Conservation (phyloP, 2,113 vertebrate genomes). For the Bubo bubo region DNA sequence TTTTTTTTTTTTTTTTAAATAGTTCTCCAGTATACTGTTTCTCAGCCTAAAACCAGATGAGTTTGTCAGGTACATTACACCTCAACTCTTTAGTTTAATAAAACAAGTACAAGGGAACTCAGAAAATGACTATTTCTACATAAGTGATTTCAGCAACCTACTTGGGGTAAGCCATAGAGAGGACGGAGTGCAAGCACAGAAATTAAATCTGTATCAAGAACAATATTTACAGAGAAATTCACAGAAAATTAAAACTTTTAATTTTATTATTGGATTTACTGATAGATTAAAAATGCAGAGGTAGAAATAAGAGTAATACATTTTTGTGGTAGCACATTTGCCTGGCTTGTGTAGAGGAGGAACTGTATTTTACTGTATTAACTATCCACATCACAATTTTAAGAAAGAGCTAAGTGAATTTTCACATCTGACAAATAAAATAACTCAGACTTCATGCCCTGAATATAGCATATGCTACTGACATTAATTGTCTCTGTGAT, state of each 20-base stretch:
- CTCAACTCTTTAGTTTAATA: neutral
- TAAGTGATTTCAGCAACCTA: neutral
- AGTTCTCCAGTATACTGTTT: neutral
- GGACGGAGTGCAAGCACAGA: neutral
- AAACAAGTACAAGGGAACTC: neutral
- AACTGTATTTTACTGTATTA: neutral
- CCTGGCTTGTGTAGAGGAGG: neutral
- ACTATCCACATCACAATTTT: neutral
- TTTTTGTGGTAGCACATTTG: neutral
- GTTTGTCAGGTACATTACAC: neutral
- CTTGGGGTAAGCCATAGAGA: neutral
- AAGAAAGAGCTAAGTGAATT: neutral
- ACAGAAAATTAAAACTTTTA: neutral
- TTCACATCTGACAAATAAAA: neutral
- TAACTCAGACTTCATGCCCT: neutral
- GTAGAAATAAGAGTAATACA: neutral
- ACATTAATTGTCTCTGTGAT: neutral
- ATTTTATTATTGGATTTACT: neutral
- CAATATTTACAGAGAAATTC: neutral
- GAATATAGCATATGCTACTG: neutral
- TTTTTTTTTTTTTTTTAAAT: neutral
- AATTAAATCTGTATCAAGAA: neutral
- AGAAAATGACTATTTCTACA: neutral
- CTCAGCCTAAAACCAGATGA: neutral
- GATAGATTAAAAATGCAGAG: neutral